A percentile compares a stretch with the other conserved stretches of the same genome.
Evolutionary conservation across 1,140 invertebrate genomes (phyloP).

Genomic region (Hydropsyche tenuis): DNA sequence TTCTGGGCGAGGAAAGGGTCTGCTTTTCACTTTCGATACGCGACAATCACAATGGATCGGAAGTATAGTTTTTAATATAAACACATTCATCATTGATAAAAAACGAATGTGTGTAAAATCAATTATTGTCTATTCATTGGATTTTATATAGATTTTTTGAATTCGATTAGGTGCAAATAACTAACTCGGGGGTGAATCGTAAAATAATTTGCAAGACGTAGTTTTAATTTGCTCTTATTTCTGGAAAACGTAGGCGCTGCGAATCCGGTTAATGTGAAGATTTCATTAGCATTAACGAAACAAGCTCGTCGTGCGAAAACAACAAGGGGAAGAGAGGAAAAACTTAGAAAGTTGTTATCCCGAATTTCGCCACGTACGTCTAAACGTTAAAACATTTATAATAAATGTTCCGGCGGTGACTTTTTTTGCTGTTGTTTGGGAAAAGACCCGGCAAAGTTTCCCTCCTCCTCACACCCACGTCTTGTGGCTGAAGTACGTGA

Average conservation of each 20-base stretch:
- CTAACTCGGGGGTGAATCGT: background rate
- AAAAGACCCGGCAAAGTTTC: slow-evolving; percentile 35
- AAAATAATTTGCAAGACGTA: background rate
- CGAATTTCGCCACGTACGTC: slow-evolving; percentile 37
- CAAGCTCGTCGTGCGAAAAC: slow-evolving; percentile 28
- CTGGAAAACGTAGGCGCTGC: background rate
- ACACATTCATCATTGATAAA: slow-evolving; percentile 26
- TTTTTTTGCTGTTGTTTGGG: slow-evolving; percentile 36
- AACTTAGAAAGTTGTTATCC: slow-evolving; percentile 37
- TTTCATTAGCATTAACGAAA: slow-evolving; percentile 38
- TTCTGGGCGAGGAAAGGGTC: background rate
- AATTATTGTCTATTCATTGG: background rate
- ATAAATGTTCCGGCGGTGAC: slow-evolving; percentile 42
- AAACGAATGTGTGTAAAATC: background rate
- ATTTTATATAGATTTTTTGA: no score
- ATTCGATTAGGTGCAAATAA: background rate
- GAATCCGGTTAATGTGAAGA: slow-evolving; percentile 35
- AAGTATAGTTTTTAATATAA: slow-evolving; percentile 22
- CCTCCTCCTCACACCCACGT: slow-evolving; percentile 4
- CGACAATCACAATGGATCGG: background rate
- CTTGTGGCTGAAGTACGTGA: slow-evolving; percentile 34
- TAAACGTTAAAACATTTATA: slow-evolving; percentile 43
- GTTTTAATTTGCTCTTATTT: slow-evolving; percentile 12
- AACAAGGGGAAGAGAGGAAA: slow-evolving; percentile 20
- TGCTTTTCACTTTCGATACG: slow-evolving; percentile 12